These are phyloP conservation scores for Phortica variegata DNA, from an alignment of 1,140 invertebrate genomes.

Conservation along the genomic window DNA sequence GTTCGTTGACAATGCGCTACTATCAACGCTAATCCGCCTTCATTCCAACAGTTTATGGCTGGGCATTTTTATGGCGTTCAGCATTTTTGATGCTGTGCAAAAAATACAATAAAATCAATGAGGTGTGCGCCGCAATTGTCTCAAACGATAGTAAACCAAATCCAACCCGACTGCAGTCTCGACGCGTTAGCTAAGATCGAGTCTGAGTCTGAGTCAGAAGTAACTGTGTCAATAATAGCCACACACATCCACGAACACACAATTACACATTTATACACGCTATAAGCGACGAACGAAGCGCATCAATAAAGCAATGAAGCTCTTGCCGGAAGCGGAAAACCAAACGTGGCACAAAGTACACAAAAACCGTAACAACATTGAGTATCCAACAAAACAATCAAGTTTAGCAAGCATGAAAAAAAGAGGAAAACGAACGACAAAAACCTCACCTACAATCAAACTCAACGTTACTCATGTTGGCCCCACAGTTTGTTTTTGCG, in stretches of 20 bases:
- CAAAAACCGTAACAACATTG: no score
- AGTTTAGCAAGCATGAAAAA: constrained; percentile 41
- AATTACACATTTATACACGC: constrained; percentile 5
- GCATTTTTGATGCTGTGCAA: constrained; percentile 45
- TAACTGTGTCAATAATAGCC: constrained; percentile 23
- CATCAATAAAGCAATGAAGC: constrained; percentile 2
- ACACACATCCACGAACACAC: constrained; percentile 18
- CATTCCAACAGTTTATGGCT: constrained; percentile 22
- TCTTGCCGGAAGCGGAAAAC: no score
- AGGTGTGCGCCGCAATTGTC: constrained; percentile 29
- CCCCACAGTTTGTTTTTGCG: no score
- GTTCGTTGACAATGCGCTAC: no score
- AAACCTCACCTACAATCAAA: no score
- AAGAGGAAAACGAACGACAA: no score
- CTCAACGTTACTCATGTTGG: no score
- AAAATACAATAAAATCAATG: constrained; percentile 54
- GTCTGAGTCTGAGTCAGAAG: no score
- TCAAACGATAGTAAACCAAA: no score
- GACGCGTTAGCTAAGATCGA: constrained; percentile 33
- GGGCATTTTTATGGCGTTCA: constrained; percentile 44
- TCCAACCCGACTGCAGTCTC: constrained; percentile 43
- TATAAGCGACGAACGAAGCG: constrained; percentile 12
- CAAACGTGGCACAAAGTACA: no score
- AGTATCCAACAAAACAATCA: constrained; percentile 40
- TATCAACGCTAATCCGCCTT: constrained; percentile 7